phyloP scores from a whole-genome alignment of 2,888 invertebrate species.

The Papilio demoleus region DNA sequence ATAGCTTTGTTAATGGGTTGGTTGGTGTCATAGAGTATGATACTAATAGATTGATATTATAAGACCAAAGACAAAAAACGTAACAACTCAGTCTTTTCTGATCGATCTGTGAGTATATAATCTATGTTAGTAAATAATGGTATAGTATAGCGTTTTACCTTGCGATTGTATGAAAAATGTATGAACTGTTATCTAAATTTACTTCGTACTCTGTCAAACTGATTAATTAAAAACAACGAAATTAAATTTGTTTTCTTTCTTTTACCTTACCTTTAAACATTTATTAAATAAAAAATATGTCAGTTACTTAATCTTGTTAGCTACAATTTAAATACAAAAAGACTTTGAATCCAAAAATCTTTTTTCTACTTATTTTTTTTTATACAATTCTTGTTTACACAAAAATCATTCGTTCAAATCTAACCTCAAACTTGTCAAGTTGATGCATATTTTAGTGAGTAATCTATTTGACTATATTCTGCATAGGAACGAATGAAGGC shows the following conservation, averaged over 20 bases:
- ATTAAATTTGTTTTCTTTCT: conserved; percentile 47
- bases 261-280: conserved; percentile 45
- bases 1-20: conserved; percentile 5
- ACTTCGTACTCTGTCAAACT: conserved; percentile 55
- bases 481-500: neutral
- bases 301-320: no score
- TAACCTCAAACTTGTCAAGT: neutral
- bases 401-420: neutral
- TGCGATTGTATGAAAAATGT: conserved; percentile 16
- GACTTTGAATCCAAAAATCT: no score
- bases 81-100: neutral
- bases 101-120: neutral
- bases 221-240: conserved; percentile 78
- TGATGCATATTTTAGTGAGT: neutral
- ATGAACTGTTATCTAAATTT: conserved; percentile 30
- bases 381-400: neutral
- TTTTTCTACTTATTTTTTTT: no score
- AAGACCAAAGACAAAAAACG: neutral
- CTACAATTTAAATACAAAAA: no score
- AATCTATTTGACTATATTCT: neutral
- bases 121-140: conserved; percentile 22
- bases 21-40: conserved; percentile 3
- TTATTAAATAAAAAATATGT: no score
- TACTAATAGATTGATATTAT: conserved; percentile 11
- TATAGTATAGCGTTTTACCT: conserved; percentile 20